Evolutionary conservation across 2,888 invertebrate genomes (phyloP), one percentile per base, ranked within the genome.

Genomic region (Tiliacea aurago): DNA sequence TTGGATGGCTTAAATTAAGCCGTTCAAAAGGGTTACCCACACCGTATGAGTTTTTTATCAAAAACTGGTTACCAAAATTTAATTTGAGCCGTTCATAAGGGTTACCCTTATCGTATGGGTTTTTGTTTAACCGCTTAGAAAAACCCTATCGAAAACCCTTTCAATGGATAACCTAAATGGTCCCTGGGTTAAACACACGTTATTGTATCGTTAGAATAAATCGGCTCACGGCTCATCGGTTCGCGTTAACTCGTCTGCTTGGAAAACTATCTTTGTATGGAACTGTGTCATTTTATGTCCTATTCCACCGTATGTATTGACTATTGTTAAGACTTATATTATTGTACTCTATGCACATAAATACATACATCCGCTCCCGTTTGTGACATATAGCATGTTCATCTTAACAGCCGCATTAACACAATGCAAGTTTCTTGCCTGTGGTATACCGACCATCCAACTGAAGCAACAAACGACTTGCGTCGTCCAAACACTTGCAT

Each of bases 221-320:
- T n/a, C n/a, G n/a, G n/a, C n/a, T n/a, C n/a, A n/a, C n/a, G n/a
- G n/a, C n/a, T n/a, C n/a, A n/a, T n/a, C n/a, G n/a, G n/a, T n/a
- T n/a, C n/a, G n/a, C n/a, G n/a, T n/a, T n/a, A n/a, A n/a, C 18
- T 28, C 33, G 71, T 80, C 41, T 83, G 58, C 51, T 37, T 41
- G 13, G 20, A 53, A 62, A 58, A 61, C 66, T 73, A 69, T 82
- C 73, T 78, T 80, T 78, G 73, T 77, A 70, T 70, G 62, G 67
- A 79, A 84, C 80, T 76, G 82, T 84, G 76, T 78, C 76, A 80
- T 85, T 80, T 81, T 80, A 58, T 81, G 80, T 82, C 70, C 71
- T 69, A 81, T 86, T 86, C 7, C 77, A 66, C 59, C 76, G 41
- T 41, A 56, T 43, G 41, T 51, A 63, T n/a, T n/a, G n/a, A n/a